Conservation (phyloP, 1,140 invertebrate genomes). For the Nephotettix cincticeps region DNA sequence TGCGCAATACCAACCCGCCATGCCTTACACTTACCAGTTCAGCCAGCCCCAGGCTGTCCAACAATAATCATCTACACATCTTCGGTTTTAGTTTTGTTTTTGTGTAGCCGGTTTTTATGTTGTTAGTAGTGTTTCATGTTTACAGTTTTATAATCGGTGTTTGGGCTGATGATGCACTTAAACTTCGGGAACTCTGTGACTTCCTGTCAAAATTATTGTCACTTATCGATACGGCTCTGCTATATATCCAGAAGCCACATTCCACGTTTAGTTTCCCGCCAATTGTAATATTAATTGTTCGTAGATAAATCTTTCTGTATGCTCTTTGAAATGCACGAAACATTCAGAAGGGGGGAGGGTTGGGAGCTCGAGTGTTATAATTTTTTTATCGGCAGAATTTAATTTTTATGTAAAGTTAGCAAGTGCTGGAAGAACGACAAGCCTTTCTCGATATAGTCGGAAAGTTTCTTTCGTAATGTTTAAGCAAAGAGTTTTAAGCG, state of each 20-base stretch:
- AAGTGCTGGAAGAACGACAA: neutral
- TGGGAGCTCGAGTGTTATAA: conserved; percentile 31
- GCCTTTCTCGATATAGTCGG: neutral
- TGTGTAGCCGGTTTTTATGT: conserved; percentile 19
- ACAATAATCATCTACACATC: conserved; percentile 37
- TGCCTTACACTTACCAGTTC: conserved; percentile 38
- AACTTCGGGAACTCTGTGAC: neutral
- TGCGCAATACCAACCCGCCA: conserved; percentile 28
- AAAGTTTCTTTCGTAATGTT: too few relatives aligned
- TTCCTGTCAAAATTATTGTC: neutral
- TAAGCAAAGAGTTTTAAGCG: too few relatives aligned
- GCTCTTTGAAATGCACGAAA: conserved; percentile 40
- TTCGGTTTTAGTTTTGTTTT: conserved; percentile 13
- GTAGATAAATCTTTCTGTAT: conserved; percentile 37
- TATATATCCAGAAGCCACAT: conserved; percentile 30
- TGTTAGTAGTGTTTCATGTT: conserved; percentile 15
- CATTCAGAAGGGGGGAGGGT: conserved; percentile 41
- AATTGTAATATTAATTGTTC: conserved; percentile 31
- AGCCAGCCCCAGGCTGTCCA: conserved; percentile 42
- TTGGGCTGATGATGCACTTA: conserved; percentile 23
- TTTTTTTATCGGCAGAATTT: conserved; percentile 24
- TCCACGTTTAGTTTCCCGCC: conserved; percentile 31
- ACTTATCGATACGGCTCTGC: conserved; percentile 1
- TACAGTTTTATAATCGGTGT: conserved; percentile 32
- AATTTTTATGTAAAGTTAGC: neutral